Evolutionary conservation across 64 coral and sea anemone genomes (phyloP).

Genomic region (Hydrozoanthus tunicans): DNA sequence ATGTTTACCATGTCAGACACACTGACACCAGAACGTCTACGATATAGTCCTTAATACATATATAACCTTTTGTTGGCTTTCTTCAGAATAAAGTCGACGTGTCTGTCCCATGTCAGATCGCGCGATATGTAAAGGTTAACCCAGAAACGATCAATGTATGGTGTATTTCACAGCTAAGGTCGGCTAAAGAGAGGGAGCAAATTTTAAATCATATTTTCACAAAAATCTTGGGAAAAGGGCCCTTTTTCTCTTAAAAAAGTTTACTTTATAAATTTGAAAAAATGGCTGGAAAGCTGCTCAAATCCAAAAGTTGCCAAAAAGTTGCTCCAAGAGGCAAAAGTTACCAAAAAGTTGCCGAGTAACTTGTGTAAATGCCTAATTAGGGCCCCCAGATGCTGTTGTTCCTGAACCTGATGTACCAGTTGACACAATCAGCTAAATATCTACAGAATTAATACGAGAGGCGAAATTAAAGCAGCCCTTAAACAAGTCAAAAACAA

Average conservation of each 20-base stretch:
- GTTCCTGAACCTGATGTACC: constrained; percentile 7
- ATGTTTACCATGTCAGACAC: too few species aligned
- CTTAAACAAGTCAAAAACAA: constrained; percentile 8
- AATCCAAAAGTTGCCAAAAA: too few species aligned
- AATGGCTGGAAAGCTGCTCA: too few species aligned
- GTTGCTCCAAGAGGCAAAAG: too few species aligned
- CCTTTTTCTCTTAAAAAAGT: not conserved
- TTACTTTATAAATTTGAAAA: not conserved
- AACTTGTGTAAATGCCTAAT: too few species aligned
- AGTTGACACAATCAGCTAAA: constrained; percentile 5
- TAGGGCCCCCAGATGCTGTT: not conserved
- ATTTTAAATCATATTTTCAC: not conserved
- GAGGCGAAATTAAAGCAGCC: constrained; percentile 19
- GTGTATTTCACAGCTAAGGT: not conserved
- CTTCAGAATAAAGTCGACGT: too few species aligned
- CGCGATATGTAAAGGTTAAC: not conserved
- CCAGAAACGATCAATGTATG: constrained; percentile 2
- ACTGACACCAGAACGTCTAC: too few species aligned
- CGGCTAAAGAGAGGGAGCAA: not conserved
- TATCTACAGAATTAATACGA: not conserved
- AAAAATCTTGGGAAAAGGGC: too few species aligned
- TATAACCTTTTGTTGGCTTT: too few species aligned
- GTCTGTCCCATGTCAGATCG: too few species aligned
- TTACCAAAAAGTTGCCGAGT: too few species aligned
- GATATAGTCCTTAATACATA: too few species aligned